phyloP scores from a whole-genome alignment of 2,888 invertebrate species.

The Dendrolimus houi region DNA sequence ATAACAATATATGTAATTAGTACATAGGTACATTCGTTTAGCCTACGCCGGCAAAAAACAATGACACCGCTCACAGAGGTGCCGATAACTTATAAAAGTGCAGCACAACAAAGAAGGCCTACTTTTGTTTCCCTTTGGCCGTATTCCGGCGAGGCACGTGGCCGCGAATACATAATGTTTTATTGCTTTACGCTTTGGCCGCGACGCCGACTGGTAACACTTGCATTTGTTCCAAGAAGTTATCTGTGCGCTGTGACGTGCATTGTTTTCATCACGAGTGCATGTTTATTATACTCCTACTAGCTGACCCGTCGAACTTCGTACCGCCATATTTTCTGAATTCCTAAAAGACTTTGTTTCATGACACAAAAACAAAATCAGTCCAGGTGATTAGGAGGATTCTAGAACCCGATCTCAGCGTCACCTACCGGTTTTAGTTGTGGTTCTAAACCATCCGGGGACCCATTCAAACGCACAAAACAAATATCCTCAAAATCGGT shows the following conservation, averaged over 20 bases:
- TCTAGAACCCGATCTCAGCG: too few species aligned
- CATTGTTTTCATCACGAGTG: background rate
- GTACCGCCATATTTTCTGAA: too few species aligned
- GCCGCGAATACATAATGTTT: conserved; percentile 72
- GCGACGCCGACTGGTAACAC: conserved; percentile 62
- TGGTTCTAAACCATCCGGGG: too few species aligned
- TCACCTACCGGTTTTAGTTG: too few species aligned
- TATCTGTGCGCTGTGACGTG: conserved; percentile 36
- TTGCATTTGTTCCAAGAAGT: conserved; percentile 68
- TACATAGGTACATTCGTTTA: too few species aligned
- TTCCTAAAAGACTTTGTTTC: too few species aligned
- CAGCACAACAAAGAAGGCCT: conserved; percentile 45
- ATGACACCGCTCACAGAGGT: conserved; percentile 28
- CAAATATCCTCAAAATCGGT: too few species aligned
- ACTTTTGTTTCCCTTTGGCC: conserved; percentile 61
- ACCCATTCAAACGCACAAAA: too few species aligned
- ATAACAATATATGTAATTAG: too few species aligned
- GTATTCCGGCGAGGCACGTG: conserved; percentile 68
- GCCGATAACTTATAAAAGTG: conserved; percentile 57
- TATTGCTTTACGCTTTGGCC: conserved; percentile 71
- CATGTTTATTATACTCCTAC: background rate
- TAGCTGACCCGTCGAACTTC: too few species aligned
- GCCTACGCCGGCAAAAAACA: background rate
- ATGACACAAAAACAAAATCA: too few species aligned
- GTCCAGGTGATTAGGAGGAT: too few species aligned